Evolutionary conservation across 2,113 vertebrate species (phyloP).

Genomic region (Ariopsis seemanni): DNA sequence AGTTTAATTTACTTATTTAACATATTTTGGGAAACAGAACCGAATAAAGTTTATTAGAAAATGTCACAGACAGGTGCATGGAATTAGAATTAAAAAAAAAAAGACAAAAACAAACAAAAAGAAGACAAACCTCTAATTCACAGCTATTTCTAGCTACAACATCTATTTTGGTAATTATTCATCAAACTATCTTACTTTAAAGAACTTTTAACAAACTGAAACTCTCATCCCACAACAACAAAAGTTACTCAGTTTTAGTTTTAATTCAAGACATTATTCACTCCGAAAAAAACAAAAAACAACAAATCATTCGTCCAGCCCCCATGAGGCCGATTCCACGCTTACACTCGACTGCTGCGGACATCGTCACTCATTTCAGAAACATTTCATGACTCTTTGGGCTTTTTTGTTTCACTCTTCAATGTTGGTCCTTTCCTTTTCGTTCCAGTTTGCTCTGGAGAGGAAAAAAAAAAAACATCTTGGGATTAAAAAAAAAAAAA

Average conservation of each 20-base stretch:
- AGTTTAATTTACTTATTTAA: background rate
- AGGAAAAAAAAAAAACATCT: constrained; percentile 16
- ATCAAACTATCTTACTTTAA: background rate
- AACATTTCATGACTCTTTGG: constrained; percentile 45
- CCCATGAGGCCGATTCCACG: background rate
- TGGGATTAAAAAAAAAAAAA: background rate
- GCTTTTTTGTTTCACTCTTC: constrained; percentile 53
- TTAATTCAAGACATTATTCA: background rate
- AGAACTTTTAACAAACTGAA: background rate
- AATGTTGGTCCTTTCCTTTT: constrained; percentile 53
- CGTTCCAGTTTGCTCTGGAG: constrained; percentile 49
- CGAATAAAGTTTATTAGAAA: background rate
- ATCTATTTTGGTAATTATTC: background rate
- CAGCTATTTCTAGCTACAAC: background rate
- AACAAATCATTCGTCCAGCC: background rate
- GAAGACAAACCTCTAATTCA: background rate
- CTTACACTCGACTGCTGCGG: background rate
- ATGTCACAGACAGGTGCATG: background rate
- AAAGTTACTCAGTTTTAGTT: background rate
- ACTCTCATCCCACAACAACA: background rate
- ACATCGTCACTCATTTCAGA: background rate
- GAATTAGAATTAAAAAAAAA: background rate
- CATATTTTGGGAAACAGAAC: background rate
- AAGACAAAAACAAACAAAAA: background rate
- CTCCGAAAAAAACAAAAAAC: background rate